phyloP scores from a whole-genome alignment of 1,140 invertebrate genomes.

The Dolichoris vasculosae region DNA sequence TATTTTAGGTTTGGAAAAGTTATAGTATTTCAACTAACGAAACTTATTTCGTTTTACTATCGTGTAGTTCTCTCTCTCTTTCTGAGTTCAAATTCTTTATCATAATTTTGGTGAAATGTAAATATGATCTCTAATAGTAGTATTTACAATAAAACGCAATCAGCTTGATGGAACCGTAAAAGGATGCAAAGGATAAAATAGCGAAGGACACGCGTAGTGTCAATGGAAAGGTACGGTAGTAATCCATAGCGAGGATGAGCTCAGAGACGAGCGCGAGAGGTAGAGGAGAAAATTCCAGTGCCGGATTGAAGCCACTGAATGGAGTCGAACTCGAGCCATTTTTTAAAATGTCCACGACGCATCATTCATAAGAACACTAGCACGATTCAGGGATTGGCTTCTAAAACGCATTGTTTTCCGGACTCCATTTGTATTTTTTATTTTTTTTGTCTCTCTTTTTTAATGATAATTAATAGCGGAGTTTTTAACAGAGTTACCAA shows the following conservation, averaged over 20 bases:
- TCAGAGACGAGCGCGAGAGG: background rate
- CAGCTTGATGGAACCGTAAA: background rate
- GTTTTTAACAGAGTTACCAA: background rate
- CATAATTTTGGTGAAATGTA: too few species aligned
- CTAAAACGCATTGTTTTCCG: too few species aligned
- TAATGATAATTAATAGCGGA: background rate
- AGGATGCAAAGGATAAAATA: background rate
- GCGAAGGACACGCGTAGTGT: background rate
- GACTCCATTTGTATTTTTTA: too few species aligned
- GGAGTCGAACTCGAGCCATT: background rate
- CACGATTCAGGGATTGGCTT: constrained; percentile 5
- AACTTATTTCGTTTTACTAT: too few species aligned
- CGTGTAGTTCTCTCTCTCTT: too few species aligned
- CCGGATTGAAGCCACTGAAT: background rate
- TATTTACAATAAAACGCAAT: too few species aligned
- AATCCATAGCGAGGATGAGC: background rate
- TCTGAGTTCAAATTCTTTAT: too few species aligned
- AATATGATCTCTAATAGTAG: too few species aligned
- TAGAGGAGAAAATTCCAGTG: background rate
- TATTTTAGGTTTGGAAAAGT: too few species aligned
- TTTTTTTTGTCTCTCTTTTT: background rate
- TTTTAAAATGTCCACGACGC: background rate
- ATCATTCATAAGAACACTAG: background rate
- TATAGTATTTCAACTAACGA: too few species aligned
- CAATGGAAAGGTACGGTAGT: background rate